Conservation (phyloP, 2,797 vertebrate genomes). For the Galaxias olidus region DNA sequence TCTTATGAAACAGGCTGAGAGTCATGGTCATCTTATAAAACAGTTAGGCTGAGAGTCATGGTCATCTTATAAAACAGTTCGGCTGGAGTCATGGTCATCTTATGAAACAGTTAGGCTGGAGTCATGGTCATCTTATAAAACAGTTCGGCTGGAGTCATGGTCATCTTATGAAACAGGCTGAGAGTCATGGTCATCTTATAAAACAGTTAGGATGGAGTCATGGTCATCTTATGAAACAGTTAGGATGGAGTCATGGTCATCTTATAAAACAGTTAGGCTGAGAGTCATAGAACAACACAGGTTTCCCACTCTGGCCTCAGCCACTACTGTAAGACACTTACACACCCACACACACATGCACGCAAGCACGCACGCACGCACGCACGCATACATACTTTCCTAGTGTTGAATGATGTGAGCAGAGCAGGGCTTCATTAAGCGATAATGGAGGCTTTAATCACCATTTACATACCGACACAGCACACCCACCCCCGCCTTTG, state of each 20-base stretch:
- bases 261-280: not conserved
- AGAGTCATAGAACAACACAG: not conserved
- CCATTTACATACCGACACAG: slow-evolving; percentile 18
- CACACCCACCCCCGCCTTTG: slow-evolving; percentile 19
- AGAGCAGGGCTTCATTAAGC: not conserved
- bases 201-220: not conserved
- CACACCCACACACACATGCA: slow-evolving; percentile 3
- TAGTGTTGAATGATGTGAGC: not conserved
- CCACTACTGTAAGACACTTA: not conserved
- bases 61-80: not conserved
- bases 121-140: not conserved
- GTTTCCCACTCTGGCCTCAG: not conserved
- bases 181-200: not conserved
- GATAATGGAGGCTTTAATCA: slow-evolving; percentile 34
- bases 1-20: not conserved
- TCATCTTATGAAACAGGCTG: not conserved
- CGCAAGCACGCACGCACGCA: slow-evolving; percentile 5
- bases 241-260: not conserved
- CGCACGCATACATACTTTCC: not conserved
- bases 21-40: not conserved
- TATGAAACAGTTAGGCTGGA: not conserved
- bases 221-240: not conserved
- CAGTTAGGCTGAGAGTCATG: not conserved
- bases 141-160: not conserved
- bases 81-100: not conserved